Base-by-base conservation (phyloP, 2,888 invertebrate species). In the Plebejus anna region DNA sequence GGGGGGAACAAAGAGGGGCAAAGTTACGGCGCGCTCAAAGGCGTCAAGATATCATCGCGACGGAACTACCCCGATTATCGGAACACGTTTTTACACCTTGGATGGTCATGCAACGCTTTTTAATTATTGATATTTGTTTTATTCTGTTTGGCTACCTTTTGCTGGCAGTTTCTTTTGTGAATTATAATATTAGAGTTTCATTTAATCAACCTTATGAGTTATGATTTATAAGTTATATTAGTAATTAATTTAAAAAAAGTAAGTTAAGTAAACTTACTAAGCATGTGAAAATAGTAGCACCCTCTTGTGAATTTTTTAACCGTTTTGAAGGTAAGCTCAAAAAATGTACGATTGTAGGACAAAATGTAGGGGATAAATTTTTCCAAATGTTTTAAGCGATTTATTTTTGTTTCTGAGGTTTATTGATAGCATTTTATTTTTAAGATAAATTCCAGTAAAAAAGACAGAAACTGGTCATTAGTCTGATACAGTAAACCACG, bases 1-100 rank as follows among this genome's bases (percentile, higher is more conserved):
- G 22, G 22, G 59, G 22, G 61, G 9, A n/a, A 32, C 66, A 66
- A 77, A 78, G 78, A 80, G 80, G 79, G 81, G 79, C 80, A 79
- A 79, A 81, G 90, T 88, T 86, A 90, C 90, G 89, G 87, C 88
- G 85, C 85, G 83, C 87, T 92, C 90, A 92, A 92, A 92, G 89
- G 87, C 85, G 89, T 91, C 92, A 90, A 90, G 85, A 88, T 87
- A 86, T 83, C 85, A 86, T 86, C 83, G 84, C 82, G 87, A 83
- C 84, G 85, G 85, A 87, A 87, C 86, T 85, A 84, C 76, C 78
- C 78, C 71, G 79, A 81, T 81, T 79, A 79, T 76, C 78, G 78
- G 77, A 77, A 79, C 76, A 79, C 77, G 79, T 78, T 78, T 79
- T 77, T 79, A 76, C n/a, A 22, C 55, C 28, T 32, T 16, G 22